Percentiles rank a stretch among this genome's conserved stretches.
phyloP scores from a whole-genome alignment of 2,888 invertebrate genomes.

The Melanostoma mellinum region DNA sequence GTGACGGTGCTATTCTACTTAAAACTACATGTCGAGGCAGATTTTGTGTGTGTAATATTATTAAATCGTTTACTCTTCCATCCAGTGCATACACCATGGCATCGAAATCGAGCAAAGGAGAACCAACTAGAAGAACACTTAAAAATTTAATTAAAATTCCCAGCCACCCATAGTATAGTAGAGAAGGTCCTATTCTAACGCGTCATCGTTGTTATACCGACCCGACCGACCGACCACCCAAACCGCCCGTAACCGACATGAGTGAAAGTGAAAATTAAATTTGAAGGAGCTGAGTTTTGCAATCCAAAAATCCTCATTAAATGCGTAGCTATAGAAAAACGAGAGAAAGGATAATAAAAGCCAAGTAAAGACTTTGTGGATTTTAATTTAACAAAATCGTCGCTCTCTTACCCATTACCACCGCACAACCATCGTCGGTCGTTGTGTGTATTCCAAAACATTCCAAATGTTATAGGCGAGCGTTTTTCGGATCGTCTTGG shows the following conservation, averaged over 20 bases:
- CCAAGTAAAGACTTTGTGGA: slow-evolving; percentile 71
- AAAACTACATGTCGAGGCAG: slow-evolving; percentile 73
- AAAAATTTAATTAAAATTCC: slow-evolving; percentile 73
- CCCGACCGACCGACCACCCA: background rate
- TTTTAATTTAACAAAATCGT: slow-evolving; percentile 70
- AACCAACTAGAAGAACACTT: slow-evolving; percentile 59
- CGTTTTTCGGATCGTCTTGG: slow-evolving; percentile 7
- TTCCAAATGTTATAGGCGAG: slow-evolving; percentile 55
- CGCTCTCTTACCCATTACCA: slow-evolving; percentile 17
- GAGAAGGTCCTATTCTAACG: slow-evolving; percentile 27
- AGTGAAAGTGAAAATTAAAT: slow-evolving; percentile 73
- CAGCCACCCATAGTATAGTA: slow-evolving; percentile 56
- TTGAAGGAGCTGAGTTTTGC: slow-evolving; percentile 69
- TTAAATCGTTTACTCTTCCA: slow-evolving; percentile 63
- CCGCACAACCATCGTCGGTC: background rate
- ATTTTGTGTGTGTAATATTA: slow-evolving; percentile 71
- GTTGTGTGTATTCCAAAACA: slow-evolving; percentile 23
- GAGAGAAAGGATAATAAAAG: slow-evolving; percentile 61
- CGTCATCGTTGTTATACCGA: background rate
- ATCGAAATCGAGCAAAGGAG: slow-evolving; percentile 6
- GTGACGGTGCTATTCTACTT: slow-evolving; percentile 27
- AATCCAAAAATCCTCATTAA: slow-evolving; percentile 66
- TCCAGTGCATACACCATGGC: background rate
- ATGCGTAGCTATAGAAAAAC: slow-evolving; percentile 48
- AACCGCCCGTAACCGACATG: slow-evolving; percentile 50